Conservation (phyloP, 2,888 invertebrate genomes). For the Pyrocoelia pectoralis region DNA sequence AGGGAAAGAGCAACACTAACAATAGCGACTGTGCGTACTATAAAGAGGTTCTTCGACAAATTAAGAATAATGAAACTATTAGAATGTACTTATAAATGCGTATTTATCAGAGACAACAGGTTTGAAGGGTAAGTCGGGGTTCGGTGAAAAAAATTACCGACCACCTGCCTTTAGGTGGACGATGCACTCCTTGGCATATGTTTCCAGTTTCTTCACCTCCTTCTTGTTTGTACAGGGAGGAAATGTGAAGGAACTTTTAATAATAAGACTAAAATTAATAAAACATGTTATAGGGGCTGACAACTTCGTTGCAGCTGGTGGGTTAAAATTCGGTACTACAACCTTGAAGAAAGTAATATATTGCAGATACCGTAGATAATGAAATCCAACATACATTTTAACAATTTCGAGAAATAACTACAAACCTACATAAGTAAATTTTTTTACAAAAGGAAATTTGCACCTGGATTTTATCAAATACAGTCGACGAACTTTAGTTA, state of each 20-base stretch:
- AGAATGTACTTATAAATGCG: constrained; percentile 38
- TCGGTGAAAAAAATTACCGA: constrained; percentile 41
- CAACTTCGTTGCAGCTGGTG: constrained; percentile 27
- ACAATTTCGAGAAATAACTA: background rate
- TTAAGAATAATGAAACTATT: constrained; percentile 43
- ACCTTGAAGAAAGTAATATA: constrained; percentile 6
- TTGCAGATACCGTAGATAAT: constrained; percentile 11
- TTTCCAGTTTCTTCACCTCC: constrained; percentile 50
- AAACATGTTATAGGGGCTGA: constrained; percentile 45
- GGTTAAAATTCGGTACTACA: constrained; percentile 7
- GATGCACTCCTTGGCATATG: constrained; percentile 49
- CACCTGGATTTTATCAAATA: constrained; percentile 32
- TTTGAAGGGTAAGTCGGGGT: constrained; percentile 40
- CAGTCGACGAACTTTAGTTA: constrained; percentile 19
- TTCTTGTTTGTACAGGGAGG: constrained; percentile 42
- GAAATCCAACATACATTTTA: background rate
- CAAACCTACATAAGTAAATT: constrained; percentile 6
- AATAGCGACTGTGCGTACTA: constrained; percentile 31
- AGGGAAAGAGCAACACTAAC: constrained; percentile 20
- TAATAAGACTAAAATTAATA: constrained; percentile 45
- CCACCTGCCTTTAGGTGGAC: constrained; percentile 46
- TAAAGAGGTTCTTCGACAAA: constrained; percentile 38
- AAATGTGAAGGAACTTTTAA: constrained; percentile 40
- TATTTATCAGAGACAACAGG: constrained; percentile 40
- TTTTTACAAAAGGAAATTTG: constrained; percentile 20